phyloP scores from a whole-genome alignment of 2,797 vertebrate species.

The Pelodytes ibericus region DNA sequence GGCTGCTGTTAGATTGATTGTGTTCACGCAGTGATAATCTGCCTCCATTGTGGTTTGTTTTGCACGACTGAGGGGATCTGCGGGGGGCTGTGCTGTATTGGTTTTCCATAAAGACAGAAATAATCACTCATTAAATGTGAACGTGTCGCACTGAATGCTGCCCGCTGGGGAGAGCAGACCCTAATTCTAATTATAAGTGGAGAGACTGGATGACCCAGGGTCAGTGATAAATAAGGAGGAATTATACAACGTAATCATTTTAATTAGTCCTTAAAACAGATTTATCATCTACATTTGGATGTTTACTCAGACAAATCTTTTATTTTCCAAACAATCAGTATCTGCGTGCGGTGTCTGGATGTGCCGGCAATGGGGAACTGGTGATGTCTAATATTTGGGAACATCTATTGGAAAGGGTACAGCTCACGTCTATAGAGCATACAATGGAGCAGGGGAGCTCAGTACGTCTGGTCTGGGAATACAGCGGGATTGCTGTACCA shows the following conservation, averaged over 20 bases:
- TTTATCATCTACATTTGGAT: not conserved
- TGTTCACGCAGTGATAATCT: slow-evolving; percentile 17
- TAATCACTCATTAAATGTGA: not conserved
- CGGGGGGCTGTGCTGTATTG: not conserved
- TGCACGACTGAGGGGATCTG: not conserved
- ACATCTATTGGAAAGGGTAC: too few species aligned
- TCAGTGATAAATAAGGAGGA: not conserved
- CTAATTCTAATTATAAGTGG: not conserved
- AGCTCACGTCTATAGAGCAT: too few species aligned
- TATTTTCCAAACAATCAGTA: not conserved
- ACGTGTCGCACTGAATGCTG: not conserved
- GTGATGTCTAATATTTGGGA: too few species aligned
- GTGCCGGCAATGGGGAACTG: too few species aligned
- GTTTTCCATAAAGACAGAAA: not conserved
- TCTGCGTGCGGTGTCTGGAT: too few species aligned
- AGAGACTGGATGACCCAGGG: not conserved
- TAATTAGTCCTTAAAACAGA: not conserved
- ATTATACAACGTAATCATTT: not conserved
- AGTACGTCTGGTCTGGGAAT: too few species aligned
- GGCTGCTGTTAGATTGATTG: slow-evolving; percentile 4
- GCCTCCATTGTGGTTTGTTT: not conserved
- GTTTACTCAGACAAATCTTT: not conserved
- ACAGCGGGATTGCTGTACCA: too few species aligned
- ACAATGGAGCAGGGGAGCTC: too few species aligned
- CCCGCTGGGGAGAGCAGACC: not conserved